Evolutionary conservation across 2,797 vertebrate species (phyloP).

Genomic region (Notolepis coatsorum): DNA sequence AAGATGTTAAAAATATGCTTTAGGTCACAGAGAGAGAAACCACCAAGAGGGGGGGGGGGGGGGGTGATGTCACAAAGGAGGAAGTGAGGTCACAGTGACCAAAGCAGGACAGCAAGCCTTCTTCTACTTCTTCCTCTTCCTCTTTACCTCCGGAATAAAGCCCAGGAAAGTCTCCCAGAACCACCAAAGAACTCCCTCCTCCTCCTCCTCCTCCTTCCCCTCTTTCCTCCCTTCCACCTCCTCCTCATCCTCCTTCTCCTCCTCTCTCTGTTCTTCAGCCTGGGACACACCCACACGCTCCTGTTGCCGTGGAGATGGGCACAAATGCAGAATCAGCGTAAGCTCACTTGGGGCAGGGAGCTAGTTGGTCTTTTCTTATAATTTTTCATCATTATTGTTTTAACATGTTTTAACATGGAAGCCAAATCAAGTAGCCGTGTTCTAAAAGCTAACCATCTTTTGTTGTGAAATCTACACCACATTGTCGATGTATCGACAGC

Average conservation of each 20-base stretch:
- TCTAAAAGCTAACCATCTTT: too few relatives aligned
- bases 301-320: conserved; percentile 64
- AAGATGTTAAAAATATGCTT: not conserved
- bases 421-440: not conserved
- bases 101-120: conserved; percentile 5
- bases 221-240: too few relatives aligned
- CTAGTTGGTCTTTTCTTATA: too few relatives aligned
- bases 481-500: not conserved
- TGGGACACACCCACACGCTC: conserved; percentile 31
- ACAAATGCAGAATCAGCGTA: conserved; percentile 32
- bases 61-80: not conserved
- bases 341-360: conserved; percentile 3
- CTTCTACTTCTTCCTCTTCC: not conserved
- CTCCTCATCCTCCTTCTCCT: conserved; percentile 43
- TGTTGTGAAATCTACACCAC: not conserved
- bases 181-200: conserved; percentile 68
- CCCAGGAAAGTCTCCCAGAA: conserved; percentile 81
- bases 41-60: not conserved
- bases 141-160: conserved; percentile 73
- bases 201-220: conserved; percentile 47
- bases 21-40: not conserved
- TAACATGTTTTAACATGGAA: not conserved
- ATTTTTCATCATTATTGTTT: not conserved
- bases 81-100: not conserved
- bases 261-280: conserved; percentile 40